phyloP scores from a whole-genome alignment of 2,797 vertebrate species.

The Bufotes viridis region DNA sequence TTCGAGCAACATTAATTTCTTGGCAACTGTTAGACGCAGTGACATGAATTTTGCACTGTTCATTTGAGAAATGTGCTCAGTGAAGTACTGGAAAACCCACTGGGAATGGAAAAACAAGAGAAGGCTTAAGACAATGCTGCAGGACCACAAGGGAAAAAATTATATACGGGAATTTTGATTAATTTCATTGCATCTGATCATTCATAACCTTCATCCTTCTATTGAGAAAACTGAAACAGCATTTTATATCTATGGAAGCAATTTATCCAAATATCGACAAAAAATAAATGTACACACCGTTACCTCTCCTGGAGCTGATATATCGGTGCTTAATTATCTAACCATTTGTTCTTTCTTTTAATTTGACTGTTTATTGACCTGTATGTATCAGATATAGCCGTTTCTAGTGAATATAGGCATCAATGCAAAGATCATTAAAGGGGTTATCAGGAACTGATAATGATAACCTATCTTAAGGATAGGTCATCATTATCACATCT shows the following conservation, averaged over 20 bases:
- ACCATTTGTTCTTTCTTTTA: not conserved
- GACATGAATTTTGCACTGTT: not conserved
- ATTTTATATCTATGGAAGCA: constrained; percentile 9
- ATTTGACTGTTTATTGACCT: constrained; percentile 13
- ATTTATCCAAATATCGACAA: constrained; percentile 32
- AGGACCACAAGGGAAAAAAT: constrained; percentile 20
- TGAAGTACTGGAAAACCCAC: not conserved
- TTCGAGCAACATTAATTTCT: not conserved
- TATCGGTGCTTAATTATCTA: constrained; percentile 13
- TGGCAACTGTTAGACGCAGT: not conserved
- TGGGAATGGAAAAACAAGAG: constrained; percentile 12
- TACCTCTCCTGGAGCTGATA: not conserved
- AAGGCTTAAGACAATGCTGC: not conserved
- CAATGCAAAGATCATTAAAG: not conserved
- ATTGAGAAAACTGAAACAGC: not conserved
- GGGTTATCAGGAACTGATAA: too few species aligned
- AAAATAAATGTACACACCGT: not conserved
- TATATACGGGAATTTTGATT: constrained; percentile 16
- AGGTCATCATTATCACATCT: too few species aligned
- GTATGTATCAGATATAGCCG: not conserved
- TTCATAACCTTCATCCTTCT: constrained; percentile 10
- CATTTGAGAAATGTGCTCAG: not conserved
- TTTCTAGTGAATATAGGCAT: not conserved
- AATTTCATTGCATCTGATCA: constrained; percentile 14
- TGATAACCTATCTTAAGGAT: too few species aligned